Percentiles rank a stretch among this genome's conserved stretches.
phyloP scores from a whole-genome alignment of 2,113 vertebrate species.

The Gambusia affinis region DNA sequence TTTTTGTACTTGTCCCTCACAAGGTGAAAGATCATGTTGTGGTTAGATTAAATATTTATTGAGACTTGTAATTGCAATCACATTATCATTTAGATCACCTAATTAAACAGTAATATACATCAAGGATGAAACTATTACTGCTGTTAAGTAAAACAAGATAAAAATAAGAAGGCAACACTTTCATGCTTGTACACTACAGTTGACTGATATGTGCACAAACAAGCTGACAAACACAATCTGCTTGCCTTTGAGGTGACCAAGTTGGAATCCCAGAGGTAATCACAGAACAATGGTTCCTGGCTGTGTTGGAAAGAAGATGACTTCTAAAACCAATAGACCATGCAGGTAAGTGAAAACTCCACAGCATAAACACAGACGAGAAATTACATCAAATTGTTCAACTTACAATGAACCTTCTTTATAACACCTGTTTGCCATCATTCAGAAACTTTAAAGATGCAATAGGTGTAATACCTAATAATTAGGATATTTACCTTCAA shows the following conservation, averaged over 20 bases:
- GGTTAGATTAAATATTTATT: conserved; percentile 81
- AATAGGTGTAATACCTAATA: too few relatives aligned
- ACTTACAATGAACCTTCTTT: neutral
- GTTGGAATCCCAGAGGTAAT: conserved; percentile 34
- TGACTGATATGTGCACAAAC: conserved; percentile 8
- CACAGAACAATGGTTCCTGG: conserved; percentile 20
- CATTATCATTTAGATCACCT: conserved; percentile 82
- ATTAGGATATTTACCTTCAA: too few relatives aligned
- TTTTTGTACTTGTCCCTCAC: conserved; percentile 43
- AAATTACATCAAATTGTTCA: neutral
- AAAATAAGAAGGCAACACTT: conserved; percentile 23
- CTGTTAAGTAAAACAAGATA: conserved; percentile 75
- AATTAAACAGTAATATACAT: conserved; percentile 80
- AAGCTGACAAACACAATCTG: neutral
- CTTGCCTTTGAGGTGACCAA: conserved; percentile 44
- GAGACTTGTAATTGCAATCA: conserved; percentile 72
- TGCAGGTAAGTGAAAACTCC: neutral
- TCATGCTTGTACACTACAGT: neutral
- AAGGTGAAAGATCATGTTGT: conserved; percentile 75
- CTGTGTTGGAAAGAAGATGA: conserved; percentile 30
- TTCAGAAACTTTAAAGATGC: too few relatives aligned
- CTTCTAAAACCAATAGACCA: neutral
- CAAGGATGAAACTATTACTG: conserved; percentile 75
- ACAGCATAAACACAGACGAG: neutral
- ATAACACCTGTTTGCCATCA: neutral